Conservation (phyloP, 2,113 vertebrate genomes). For the Nesoenas mayeri region DNA sequence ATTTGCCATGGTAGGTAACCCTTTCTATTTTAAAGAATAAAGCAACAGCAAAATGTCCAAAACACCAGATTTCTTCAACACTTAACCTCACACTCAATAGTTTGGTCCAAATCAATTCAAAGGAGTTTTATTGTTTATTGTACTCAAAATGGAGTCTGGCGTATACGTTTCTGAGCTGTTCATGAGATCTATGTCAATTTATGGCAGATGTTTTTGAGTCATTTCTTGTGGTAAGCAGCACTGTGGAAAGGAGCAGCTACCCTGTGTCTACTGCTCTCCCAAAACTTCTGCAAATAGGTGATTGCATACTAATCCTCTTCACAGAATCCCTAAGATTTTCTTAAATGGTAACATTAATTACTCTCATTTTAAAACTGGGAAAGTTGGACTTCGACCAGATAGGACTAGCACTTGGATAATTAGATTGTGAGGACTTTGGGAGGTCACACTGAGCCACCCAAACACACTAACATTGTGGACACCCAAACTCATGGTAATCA, state of each 20-base stretch:
- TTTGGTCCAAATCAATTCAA: not conserved
- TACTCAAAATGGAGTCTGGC: not conserved
- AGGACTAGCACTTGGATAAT: not conserved
- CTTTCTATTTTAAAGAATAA: not conserved
- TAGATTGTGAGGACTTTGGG: not conserved
- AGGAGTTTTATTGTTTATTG: not conserved
- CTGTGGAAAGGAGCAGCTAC: not conserved
- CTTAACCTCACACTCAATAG: not conserved
- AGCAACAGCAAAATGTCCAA: not conserved
- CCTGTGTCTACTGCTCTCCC: not conserved
- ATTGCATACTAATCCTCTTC: not conserved
- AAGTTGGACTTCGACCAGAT: not conserved
- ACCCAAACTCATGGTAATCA: fast-evolving
- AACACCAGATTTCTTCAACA: not conserved
- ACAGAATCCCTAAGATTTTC: not conserved
- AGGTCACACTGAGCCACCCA: not conserved
- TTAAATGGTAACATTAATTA: not conserved
- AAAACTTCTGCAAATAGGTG: not conserved
- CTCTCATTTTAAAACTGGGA: not conserved
- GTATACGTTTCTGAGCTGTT: not conserved
- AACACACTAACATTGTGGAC: not conserved
- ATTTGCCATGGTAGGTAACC: not conserved
- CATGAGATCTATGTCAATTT: not conserved
- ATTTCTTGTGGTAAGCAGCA: not conserved
- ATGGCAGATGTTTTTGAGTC: not conserved